These are phyloP conservation scores for Chloebia gouldiae DNA, from an alignment of 2,113 vertebrate species.

Conservation along the genomic window DNA sequence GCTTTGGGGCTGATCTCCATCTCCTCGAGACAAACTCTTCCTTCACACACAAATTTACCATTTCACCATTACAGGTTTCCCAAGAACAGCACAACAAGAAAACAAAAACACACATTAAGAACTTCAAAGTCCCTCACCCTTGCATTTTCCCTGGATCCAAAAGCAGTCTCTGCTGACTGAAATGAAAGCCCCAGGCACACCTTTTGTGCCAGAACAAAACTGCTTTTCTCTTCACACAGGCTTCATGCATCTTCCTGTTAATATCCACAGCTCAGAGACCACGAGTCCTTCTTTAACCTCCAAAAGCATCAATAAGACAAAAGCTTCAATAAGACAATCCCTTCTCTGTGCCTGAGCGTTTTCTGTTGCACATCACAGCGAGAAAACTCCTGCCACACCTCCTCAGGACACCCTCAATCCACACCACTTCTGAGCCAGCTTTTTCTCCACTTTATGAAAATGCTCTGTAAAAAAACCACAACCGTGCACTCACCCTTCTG, in stretches of 20 bases:
- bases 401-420: background rate
- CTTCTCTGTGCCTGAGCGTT: background rate
- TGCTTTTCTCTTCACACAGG: background rate
- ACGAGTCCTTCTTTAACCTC: background rate
- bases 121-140: background rate
- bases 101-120: background rate
- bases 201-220: background rate
- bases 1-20: background rate
- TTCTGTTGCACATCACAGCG: background rate
- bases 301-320: background rate
- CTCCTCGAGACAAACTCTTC: background rate
- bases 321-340: background rate
- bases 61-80: background rate
- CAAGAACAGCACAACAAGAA: background rate
- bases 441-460: background rate
- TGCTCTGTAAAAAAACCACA: background rate
- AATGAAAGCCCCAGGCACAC: background rate
- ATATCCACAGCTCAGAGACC: background rate
- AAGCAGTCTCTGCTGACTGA: background rate
- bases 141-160: background rate
- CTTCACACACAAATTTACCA: fast-evolving
- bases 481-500: background rate
- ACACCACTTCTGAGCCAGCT: background rate
- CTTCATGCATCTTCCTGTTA: background rate
- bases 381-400: background rate